These are phyloP conservation scores for Muscicapa striata DNA, from an alignment of 2,797 vertebrate genomes.

Conservation along the genomic window DNA sequence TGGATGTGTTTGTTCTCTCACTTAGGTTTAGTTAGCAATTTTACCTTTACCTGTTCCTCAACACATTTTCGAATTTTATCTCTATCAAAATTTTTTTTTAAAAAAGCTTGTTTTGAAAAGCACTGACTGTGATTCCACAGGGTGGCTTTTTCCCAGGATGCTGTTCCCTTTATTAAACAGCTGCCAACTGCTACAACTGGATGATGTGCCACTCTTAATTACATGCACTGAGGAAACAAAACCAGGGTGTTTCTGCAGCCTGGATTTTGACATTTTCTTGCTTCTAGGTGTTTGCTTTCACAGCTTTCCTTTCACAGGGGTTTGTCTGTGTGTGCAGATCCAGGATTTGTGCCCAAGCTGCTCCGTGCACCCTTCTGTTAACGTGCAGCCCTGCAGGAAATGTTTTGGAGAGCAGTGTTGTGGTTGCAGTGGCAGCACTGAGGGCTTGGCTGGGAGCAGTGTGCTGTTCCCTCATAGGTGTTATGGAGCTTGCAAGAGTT, in stretches of 20 bases:
- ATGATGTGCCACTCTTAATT: not conserved
- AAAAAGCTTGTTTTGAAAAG: slow-evolving; percentile 24
- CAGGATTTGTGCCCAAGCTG: not conserved
- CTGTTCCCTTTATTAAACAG: slow-evolving; percentile 46
- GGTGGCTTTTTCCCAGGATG: slow-evolving; percentile 23
- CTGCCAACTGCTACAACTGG: slow-evolving; percentile 41
- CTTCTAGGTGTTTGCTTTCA: not conserved
- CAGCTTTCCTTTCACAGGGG: not conserved
- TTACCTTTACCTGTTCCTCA: slow-evolving; percentile 8
- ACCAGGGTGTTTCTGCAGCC: not conserved
- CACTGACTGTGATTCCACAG: not conserved
- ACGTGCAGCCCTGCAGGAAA: not conserved
- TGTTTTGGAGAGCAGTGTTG: not conserved
- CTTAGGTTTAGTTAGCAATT: slow-evolving; percentile 7
- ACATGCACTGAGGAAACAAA: not conserved
- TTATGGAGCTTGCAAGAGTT: not conserved
- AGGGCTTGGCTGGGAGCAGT: not conserved
- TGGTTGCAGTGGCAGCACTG: not conserved
- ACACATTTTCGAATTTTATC: slow-evolving; percentile 2
- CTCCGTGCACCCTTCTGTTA: not conserved
- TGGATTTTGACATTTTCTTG: not conserved
- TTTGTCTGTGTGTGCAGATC: not conserved
- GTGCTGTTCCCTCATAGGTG: rapidly evolving
- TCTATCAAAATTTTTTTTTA: not conserved
- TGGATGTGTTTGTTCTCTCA: not conserved